phyloP scores from a whole-genome alignment of 2,113 vertebrate genomes.

The Physeter macrocephalus region DNA sequence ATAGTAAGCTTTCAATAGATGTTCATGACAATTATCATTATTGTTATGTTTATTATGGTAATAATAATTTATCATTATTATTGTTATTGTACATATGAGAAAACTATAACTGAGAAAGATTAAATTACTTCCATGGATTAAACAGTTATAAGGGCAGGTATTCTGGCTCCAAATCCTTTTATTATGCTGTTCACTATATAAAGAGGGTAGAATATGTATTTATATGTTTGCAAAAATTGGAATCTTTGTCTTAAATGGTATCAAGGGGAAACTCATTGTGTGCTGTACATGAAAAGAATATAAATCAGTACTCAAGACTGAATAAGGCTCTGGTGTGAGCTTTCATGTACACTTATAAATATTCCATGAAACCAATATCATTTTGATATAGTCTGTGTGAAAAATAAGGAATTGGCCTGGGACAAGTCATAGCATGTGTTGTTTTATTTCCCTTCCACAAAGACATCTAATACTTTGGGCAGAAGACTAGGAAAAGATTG shows the following conservation, averaged over 20 bases:
- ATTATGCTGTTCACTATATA: neutral
- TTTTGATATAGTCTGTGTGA: neutral
- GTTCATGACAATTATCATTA: neutral
- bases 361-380: neutral
- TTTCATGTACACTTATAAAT: neutral
- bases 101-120: neutral
- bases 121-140: neutral
- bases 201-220: neutral
- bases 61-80: neutral
- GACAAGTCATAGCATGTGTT: neutral
- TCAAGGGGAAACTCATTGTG: neutral
- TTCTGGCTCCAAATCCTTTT: neutral
- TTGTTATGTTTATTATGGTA: neutral
- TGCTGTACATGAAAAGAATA: neutral
- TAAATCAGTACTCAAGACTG: neutral
- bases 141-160: neutral
- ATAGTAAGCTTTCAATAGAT: neutral
- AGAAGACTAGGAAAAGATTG: conserved; percentile 3
- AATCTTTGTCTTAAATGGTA: neutral
- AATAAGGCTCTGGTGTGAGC: neutral
- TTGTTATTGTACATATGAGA: neutral
- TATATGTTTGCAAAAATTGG: neutral
- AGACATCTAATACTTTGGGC: conserved; percentile 29
- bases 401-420: neutral
- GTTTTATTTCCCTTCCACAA: conserved; percentile 31